phyloP scores from a whole-genome alignment of 2,113 vertebrate genomes.

The Leucopsar rothschildi region DNA sequence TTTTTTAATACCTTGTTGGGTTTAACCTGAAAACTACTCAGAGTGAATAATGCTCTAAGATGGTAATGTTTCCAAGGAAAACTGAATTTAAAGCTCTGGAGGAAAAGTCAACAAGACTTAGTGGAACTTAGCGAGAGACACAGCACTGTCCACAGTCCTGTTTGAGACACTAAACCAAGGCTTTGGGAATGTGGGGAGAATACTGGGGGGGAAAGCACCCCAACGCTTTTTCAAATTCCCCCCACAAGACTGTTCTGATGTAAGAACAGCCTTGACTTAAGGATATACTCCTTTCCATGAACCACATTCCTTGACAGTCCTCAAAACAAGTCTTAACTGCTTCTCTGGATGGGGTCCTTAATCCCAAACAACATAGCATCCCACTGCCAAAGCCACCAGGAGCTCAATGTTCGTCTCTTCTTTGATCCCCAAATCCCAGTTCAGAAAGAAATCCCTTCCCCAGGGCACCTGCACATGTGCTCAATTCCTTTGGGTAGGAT shows the following conservation, averaged over 20 bases:
- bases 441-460: background rate
- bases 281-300: background rate
- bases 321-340: background rate
- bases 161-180: background rate
- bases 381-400: background rate
- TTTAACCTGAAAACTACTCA: conserved; percentile 28
- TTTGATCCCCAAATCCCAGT: background rate
- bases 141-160: background rate
- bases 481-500: background rate
- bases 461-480: background rate
- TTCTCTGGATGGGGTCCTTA: background rate
- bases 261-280: background rate
- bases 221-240: background rate
- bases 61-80: background rate
- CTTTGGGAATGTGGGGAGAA: background rate
- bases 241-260: background rate
- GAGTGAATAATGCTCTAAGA: background rate
- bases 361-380: background rate
- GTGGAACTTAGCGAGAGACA: background rate
- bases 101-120: conserved; percentile 11
- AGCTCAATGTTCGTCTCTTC: background rate
- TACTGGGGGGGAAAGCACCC: background rate
- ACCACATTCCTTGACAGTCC: background rate
- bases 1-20: conserved; percentile 5
- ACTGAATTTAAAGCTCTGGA: background rate